Evolutionary conservation across 2,888 invertebrate species (phyloP).

Genomic region (Acanthosoma haemorrhoidale): DNA sequence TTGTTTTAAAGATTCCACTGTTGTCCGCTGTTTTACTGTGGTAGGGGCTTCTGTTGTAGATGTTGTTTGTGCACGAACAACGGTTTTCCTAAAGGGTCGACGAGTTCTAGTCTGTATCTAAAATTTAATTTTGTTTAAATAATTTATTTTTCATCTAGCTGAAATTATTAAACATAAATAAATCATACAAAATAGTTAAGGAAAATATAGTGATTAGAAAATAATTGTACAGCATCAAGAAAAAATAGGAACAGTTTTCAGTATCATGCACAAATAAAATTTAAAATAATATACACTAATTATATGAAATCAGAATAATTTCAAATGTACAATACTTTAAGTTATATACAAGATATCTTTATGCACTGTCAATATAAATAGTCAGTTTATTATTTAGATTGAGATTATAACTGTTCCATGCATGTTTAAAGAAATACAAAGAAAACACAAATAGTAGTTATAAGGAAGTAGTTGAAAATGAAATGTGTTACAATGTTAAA

Average conservation of each 20-base stretch:
- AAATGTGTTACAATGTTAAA: constrained; percentile 14
- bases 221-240: neutral
- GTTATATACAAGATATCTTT: neutral
- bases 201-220: neutral
- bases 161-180: too few relatives aligned
- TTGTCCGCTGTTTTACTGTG: constrained; percentile 32
- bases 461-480: constrained; percentile 18
- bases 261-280: neutral
- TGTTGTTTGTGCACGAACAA: constrained; percentile 32
- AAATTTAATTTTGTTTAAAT: neutral
- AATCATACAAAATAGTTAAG: neutral
- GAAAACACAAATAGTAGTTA: neutral
- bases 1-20: constrained; percentile 33
- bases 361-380: neutral
- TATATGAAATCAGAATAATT: neutral
- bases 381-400: neutral
- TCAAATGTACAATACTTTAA: neutral
- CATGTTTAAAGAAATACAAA: neutral
- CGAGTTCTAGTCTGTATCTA: constrained; percentile 32
- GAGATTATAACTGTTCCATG: constrained; percentile 22
- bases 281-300: neutral
- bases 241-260: constrained; percentile 1
- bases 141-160: neutral
- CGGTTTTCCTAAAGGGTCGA: constrained; percentile 32
- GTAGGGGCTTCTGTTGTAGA: constrained; percentile 32